Conservation (phyloP, 2,888 invertebrate genomes). For the Mechanitis mazaeus region DNA sequence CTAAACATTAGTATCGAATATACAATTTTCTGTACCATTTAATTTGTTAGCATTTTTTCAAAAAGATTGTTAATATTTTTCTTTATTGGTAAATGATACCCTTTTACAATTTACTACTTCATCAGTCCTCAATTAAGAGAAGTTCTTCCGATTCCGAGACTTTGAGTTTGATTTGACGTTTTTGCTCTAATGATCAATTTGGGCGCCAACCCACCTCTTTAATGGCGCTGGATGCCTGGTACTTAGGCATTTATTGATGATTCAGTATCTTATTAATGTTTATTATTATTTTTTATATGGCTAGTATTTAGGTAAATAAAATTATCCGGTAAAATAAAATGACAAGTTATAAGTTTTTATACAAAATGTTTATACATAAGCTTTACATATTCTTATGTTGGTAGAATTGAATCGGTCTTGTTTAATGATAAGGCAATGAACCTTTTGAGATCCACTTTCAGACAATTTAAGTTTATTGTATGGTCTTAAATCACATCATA, state of each 20-base stretch:
- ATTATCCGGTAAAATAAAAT: neutral
- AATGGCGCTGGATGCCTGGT: constrained; percentile 49
- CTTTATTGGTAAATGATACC: constrained; percentile 16
- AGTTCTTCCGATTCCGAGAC: constrained; percentile 51
- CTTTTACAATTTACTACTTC: constrained; percentile 23
- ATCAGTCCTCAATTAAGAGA: constrained; percentile 35
- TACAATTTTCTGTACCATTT: too few species aligned
- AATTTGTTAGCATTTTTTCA: too few species aligned
- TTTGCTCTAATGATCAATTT: constrained; percentile 65
- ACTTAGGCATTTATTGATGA: constrained; percentile 47
- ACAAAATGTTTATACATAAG: too few species aligned
- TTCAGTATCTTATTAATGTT: constrained; percentile 54
- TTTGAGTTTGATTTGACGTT: constrained; percentile 66
- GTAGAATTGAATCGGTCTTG: neutral
- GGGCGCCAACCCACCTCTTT: constrained; percentile 35
- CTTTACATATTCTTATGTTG: neutral
- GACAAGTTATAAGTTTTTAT: too few species aligned
- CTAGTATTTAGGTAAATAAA: too few species aligned
- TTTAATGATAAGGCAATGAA: constrained; percentile 14
- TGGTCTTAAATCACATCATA: constrained; percentile 11
- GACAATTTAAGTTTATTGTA: constrained; percentile 21
- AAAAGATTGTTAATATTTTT: neutral
- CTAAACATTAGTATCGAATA: too few species aligned
- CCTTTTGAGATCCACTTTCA: constrained; percentile 19
- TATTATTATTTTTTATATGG: constrained; percentile 30